Conservation (phyloP, 2,113 vertebrate genomes). For the Lontra canadensis region DNA sequence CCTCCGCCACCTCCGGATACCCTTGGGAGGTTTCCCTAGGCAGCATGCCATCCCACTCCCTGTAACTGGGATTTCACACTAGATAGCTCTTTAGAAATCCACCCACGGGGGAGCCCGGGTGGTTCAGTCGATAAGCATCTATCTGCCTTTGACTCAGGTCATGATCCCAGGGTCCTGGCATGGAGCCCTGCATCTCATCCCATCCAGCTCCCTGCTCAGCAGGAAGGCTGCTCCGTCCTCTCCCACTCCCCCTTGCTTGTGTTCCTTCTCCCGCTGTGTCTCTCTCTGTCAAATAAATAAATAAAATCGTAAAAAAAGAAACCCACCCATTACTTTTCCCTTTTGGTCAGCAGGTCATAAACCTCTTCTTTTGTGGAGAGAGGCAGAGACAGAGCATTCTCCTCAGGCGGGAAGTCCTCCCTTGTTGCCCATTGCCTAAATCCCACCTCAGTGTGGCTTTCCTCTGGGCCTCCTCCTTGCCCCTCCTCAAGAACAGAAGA, state of each 20-base stretch:
- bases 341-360: not conserved
- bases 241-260: no score
- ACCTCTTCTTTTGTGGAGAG: not conserved
- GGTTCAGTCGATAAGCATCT: no score
- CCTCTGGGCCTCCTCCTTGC: not conserved
- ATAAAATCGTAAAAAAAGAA: not conserved
- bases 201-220: no score
- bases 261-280: no score
- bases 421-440: no score
- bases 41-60: not conserved
- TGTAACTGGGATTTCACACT: not conserved
- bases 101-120: not conserved
- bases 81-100: not conserved
- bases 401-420: not conserved
- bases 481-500: not conserved
- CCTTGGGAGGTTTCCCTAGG: not conserved
- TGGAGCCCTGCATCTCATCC: no score
- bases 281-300: no score
- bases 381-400: not conserved
- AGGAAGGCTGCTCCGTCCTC: no score
- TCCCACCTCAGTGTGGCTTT: no score
- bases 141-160: no score
- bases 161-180: no score
- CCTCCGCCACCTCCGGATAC: not conserved
- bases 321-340: not conserved